Percentiles rank a stretch among this genome's conserved stretches.
These are phyloP conservation scores for Dolichotis patagonum DNA, from an alignment of 2,113 vertebrate species.

Conservation along the genomic window DNA sequence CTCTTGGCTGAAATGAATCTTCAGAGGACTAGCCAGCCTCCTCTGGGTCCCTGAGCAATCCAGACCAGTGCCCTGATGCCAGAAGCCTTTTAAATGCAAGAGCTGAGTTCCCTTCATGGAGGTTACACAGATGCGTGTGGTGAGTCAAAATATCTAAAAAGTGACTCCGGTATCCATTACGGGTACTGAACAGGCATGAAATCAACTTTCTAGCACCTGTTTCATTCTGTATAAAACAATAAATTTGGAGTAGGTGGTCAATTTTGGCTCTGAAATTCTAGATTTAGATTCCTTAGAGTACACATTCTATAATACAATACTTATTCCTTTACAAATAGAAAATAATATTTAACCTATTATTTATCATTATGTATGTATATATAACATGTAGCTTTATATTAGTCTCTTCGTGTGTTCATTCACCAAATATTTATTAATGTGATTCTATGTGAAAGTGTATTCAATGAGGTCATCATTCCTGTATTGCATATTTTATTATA, in stretches of 20 bases:
- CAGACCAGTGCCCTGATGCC: fast-evolving
- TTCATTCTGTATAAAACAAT: background rate
- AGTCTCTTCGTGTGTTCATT: background rate
- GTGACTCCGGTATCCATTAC: background rate
- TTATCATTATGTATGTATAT: background rate
- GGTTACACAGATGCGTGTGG: background rate
- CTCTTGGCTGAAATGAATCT: background rate
- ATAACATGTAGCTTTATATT: background rate
- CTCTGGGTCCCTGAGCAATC: background rate
- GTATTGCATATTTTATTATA: background rate
- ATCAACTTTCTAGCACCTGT: background rate
- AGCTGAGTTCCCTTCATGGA: background rate
- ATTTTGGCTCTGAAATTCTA: background rate
- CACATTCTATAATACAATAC: background rate
- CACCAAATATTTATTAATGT: background rate
- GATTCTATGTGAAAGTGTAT: background rate
- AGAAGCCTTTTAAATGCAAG: background rate
- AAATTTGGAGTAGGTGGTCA: background rate
- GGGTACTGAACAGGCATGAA: background rate
- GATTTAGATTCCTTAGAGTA: background rate
- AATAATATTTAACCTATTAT: background rate
- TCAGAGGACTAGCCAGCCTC: background rate
- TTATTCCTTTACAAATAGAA: background rate
- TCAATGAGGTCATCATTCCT: background rate
- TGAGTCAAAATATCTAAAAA: background rate